Evolutionary conservation across 2,888 invertebrate genomes (phyloP).

Genomic region (Villa cingulata): DNA sequence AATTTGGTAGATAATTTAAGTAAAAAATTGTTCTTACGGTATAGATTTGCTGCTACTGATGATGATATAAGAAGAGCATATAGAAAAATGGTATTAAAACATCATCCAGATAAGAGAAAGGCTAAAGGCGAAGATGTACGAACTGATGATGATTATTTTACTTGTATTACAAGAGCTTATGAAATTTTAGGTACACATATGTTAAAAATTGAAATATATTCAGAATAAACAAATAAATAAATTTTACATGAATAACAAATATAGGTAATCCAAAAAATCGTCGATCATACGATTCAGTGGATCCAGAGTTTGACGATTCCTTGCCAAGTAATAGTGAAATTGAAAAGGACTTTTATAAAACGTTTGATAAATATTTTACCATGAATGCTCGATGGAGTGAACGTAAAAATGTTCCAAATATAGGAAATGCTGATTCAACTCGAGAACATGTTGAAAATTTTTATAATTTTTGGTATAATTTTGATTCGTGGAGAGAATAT

Average conservation of each 20-base stretch:
- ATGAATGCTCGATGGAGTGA: slow-evolving; percentile 85
- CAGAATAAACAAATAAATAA: too few relatives aligned
- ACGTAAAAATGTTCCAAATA: slow-evolving; percentile 66
- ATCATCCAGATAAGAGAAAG: slow-evolving; percentile 97
- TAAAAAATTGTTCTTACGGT: neutral
- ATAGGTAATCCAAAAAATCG: slow-evolving; percentile 63
- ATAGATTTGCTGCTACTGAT: slow-evolving; percentile 74
- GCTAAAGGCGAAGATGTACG: slow-evolving; percentile 76
- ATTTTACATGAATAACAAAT: too few relatives aligned
- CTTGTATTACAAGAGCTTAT: slow-evolving; percentile 95
- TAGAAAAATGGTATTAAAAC: slow-evolving; percentile 76
- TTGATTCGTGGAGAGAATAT: slow-evolving; percentile 98
- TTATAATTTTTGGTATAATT: slow-evolving; percentile 97
- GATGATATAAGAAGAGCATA: slow-evolving; percentile 91
- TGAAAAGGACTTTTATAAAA: slow-evolving; percentile 66
- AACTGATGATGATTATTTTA: slow-evolving; percentile 92
- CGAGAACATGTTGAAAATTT: slow-evolving; percentile 83
- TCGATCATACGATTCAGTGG: slow-evolving; percentile 90
- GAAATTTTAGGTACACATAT: slow-evolving; percentile 68
- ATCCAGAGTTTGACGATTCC: slow-evolving; percentile 83
- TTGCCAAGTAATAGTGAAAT: slow-evolving; percentile 63
- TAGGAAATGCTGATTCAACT: slow-evolving; percentile 60
- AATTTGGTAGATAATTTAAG: neutral
- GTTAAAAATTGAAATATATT: too few relatives aligned
- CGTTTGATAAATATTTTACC: slow-evolving; percentile 54